phyloP scores from a whole-genome alignment of 2,888 invertebrate species.

The Mesorhabditis spiculigera region DNA sequence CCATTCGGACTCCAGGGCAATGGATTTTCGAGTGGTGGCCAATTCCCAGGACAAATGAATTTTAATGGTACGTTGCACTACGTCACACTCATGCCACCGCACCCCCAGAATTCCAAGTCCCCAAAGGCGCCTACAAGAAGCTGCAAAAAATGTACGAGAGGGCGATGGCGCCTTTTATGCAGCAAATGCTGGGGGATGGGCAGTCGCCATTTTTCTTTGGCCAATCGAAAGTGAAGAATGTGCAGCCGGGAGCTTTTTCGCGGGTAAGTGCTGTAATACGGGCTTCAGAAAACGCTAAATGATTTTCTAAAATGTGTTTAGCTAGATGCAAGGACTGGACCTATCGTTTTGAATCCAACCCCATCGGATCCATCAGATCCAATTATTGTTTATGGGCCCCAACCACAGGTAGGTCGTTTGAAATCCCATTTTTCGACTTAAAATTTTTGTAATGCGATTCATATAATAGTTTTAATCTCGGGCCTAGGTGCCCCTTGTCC shows the following conservation, averaged over 20 bases:
- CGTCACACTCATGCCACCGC: too few relatives aligned
- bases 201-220: not conserved
- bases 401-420: constrained; percentile 6
- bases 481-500: not conserved
- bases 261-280: not conserved
- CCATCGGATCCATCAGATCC: constrained; percentile 6
- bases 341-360: not conserved
- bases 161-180: not conserved
- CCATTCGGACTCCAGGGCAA: too few relatives aligned
- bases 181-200: not conserved
- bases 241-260: not conserved
- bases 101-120: too few relatives aligned
- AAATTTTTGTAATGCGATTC: too few relatives aligned
- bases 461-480: too few relatives aligned
- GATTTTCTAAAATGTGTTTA: not conserved
- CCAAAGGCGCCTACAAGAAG: not conserved
- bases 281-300: not conserved
- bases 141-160: not conserved
- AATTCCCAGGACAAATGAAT: too few relatives aligned
- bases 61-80: too few relatives aligned
- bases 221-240: not conserved
- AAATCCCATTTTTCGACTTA: too few relatives aligned
- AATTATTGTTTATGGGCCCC: not conserved
- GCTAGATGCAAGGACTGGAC: not conserved
- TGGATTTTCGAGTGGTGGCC: too few relatives aligned